Conservation (phyloP, 2,888 invertebrate genomes). For the Zhuqinia jingwanae region DNA sequence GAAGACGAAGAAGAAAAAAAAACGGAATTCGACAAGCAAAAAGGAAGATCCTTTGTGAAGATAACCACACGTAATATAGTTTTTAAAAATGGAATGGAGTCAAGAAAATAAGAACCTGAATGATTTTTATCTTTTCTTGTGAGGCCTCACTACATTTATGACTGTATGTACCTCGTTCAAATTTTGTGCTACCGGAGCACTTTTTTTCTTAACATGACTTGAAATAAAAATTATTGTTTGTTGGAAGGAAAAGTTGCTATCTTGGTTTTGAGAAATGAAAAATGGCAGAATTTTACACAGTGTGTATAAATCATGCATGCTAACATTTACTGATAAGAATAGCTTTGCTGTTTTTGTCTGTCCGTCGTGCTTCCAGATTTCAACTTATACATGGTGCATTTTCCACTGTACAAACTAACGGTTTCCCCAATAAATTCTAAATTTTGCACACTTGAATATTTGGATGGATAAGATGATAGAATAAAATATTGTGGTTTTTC, state of each 20-base stretch:
- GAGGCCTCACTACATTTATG: too few relatives aligned
- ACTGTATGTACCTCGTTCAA: neutral
- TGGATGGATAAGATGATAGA: neutral
- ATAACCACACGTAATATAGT: conserved; percentile 62
- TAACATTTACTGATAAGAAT: conserved; percentile 30
- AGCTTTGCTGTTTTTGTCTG: too few relatives aligned
- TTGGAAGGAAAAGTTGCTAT: conserved; percentile 28
- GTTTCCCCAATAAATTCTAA: conserved; percentile 3
- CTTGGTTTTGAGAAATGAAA: conserved; percentile 44
- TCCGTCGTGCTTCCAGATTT: too few relatives aligned
- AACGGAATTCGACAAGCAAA: conserved; percentile 55
- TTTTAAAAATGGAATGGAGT: conserved; percentile 51
- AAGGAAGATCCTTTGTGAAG: conserved; percentile 46
- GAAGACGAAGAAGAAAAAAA: neutral
- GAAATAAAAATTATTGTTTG: conserved; percentile 19
- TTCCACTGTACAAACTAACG: neutral
- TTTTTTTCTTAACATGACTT: neutral
- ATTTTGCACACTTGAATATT: conserved; percentile 39
- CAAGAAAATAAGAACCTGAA: conserved; percentile 11
- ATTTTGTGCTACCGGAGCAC: neutral
- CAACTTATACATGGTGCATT: neutral
- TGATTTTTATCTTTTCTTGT: conserved; percentile 19
- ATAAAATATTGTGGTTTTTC: conserved; percentile 29
- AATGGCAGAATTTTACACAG: conserved; percentile 44
- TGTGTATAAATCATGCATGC: conserved; percentile 36